These are phyloP conservation scores for Datnioides undecimradiatus DNA, from an alignment of 2,113 vertebrate genomes.

Conservation along the genomic window DNA sequence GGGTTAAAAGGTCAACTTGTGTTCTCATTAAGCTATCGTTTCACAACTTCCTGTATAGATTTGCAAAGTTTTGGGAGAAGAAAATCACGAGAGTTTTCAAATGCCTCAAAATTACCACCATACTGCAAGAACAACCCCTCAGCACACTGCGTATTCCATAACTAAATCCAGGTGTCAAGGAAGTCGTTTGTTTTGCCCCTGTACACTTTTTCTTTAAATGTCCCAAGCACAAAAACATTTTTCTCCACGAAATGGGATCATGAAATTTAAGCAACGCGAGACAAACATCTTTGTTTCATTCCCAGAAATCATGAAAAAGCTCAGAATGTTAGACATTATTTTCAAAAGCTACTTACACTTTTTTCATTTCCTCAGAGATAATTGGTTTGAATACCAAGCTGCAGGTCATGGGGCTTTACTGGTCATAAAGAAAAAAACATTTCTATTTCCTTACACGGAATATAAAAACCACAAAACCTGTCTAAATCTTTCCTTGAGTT, in stretches of 20 bases:
- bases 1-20: slow-evolving; percentile 63
- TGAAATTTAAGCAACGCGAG: slow-evolving; percentile 18
- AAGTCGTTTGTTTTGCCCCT: slow-evolving; percentile 45
- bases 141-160: slow-evolving; percentile 32
- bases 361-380: not conserved
- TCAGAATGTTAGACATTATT: too few relatives aligned
- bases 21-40: slow-evolving; percentile 48
- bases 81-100: slow-evolving; percentile 28
- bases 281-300: slow-evolving; percentile 16
- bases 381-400: not conserved
- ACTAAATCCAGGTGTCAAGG: slow-evolving; percentile 54
- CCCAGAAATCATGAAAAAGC: not conserved
- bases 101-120: slow-evolving; percentile 40
- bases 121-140: slow-evolving; percentile 9
- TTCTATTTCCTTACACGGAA: too few relatives aligned
- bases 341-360: not conserved
- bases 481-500: too few relatives aligned
- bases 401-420: not conserved
- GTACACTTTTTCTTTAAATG: slow-evolving; percentile 51
- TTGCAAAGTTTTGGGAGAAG: slow-evolving; percentile 21
- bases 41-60: slow-evolving; percentile 36
- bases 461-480: not conserved
- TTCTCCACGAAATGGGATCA: not conserved
- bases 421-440: not conserved
- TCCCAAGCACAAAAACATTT: slow-evolving; percentile 4